These are phyloP conservation scores for Alfaro cultratus DNA, from an alignment of 2,797 vertebrate genomes.

Conservation along the genomic window DNA sequence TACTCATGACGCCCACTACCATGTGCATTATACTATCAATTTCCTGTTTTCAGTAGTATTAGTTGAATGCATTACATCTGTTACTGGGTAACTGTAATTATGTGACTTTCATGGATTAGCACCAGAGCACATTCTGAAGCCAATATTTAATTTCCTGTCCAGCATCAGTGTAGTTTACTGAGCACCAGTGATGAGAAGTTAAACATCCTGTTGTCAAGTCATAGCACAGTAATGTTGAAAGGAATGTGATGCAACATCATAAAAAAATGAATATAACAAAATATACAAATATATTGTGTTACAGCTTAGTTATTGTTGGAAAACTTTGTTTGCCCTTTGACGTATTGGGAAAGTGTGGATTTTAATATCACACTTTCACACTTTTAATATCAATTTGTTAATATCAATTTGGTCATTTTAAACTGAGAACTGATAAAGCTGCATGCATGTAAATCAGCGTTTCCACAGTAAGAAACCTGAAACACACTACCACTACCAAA, in stretches of 20 bases:
- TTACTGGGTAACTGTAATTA: conserved; percentile 57
- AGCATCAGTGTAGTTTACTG: conserved; percentile 30
- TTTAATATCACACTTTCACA: too few relatives aligned
- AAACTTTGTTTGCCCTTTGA: not conserved
- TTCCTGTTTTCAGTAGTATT: conserved; percentile 63
- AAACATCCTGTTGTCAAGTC: conserved; percentile 7
- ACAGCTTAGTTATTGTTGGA: not conserved
- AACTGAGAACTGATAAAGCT: not conserved
- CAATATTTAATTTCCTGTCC: conserved; percentile 66
- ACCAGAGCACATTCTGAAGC: conserved; percentile 41
- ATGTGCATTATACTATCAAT: conserved; percentile 54
- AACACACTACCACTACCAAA: conserved; percentile 10
- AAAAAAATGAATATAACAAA: not conserved
- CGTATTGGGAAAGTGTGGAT: conserved; percentile 3
- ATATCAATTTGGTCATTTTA: not conserved
- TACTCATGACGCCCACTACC: not conserved
- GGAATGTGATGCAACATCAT: not conserved
- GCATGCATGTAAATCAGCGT: conserved; percentile 13
- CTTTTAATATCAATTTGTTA: too few relatives aligned
- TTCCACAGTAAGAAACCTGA: not conserved
- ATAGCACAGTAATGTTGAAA: not conserved
- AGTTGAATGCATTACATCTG: conserved; percentile 36
- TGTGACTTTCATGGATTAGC: conserved; percentile 58
- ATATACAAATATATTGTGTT: not conserved
- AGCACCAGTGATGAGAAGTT: conserved; percentile 14